Evolutionary conservation across 2,113 vertebrate species (phyloP).

Genomic region (Bagarius yarrelli): DNA sequence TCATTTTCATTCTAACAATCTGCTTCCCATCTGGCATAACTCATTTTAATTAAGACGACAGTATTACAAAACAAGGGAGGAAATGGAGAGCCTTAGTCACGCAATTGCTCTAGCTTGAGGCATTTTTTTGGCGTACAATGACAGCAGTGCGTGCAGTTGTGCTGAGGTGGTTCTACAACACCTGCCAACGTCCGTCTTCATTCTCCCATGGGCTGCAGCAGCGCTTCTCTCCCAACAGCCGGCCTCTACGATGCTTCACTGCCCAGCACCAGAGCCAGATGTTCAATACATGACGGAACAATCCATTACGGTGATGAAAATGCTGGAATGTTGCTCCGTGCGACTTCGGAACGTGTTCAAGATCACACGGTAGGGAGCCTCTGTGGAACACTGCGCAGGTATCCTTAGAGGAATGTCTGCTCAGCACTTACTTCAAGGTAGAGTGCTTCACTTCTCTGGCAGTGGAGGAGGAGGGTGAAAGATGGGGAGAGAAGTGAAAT

Average conservation of each 20-base stretch:
- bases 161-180: slow-evolving; percentile 48
- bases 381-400: slow-evolving; percentile 33
- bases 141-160: slow-evolving; percentile 40
- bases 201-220: slow-evolving; percentile 31
- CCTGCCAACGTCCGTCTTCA: slow-evolving; percentile 41
- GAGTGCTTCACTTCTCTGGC: slow-evolving; percentile 29
- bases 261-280: slow-evolving; percentile 51
- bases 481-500: slow-evolving; percentile 32
- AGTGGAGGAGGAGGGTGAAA: too few species aligned
- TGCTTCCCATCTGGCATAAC: slow-evolving; percentile 62
- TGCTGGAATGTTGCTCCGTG: slow-evolving; percentile 9
- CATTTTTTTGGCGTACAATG: slow-evolving; percentile 47
- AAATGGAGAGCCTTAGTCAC: slow-evolving; percentile 40
- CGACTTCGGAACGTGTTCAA: background rate
- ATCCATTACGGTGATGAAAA: slow-evolving; percentile 21
- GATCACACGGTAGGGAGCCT: slow-evolving; percentile 34
- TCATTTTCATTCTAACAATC: slow-evolving; percentile 58
- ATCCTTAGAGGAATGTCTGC: slow-evolving; percentile 40
- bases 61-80: slow-evolving; percentile 46
- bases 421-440: slow-evolving; percentile 24
- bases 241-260: slow-evolving; percentile 42
- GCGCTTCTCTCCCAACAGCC: slow-evolving; percentile 42
- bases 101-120: slow-evolving; percentile 37
- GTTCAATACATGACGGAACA: slow-evolving; percentile 42
- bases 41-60: slow-evolving; percentile 61